Conservation (phyloP, 2,797 vertebrate genomes). For the Danio kyathit region DNA sequence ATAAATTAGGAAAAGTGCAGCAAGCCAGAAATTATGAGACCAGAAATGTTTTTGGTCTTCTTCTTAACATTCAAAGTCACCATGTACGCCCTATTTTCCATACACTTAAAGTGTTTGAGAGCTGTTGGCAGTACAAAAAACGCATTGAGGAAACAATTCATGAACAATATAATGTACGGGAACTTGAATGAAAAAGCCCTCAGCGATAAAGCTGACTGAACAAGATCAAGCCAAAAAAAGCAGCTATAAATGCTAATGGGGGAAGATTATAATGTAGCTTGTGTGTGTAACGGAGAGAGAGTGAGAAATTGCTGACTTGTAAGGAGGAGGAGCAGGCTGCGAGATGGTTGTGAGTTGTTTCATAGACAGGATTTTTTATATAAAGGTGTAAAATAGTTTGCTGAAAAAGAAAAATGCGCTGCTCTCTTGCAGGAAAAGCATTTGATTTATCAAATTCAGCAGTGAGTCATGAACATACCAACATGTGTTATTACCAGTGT, state of each 20-base stretch:
- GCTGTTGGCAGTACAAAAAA: background rate
- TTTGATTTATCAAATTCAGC: slow-evolving; percentile 37
- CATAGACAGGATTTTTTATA: background rate
- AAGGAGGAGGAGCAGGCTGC: background rate
- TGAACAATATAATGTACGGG: background rate
- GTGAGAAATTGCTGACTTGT: slow-evolving; percentile 50
- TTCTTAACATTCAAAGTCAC: background rate
- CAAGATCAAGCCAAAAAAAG: slow-evolving; percentile 3
- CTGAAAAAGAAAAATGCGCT: slow-evolving; percentile 1
- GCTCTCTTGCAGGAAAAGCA: background rate
- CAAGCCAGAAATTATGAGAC: slow-evolving; percentile 57
- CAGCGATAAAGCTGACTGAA: background rate
- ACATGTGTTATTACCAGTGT: background rate
- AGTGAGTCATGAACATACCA: background rate
- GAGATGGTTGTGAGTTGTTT: slow-evolving; percentile 10
- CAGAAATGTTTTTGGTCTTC: background rate
- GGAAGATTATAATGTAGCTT: background rate
- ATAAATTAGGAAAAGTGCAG: background rate
- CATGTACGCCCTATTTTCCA: background rate
- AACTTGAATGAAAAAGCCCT: background rate
- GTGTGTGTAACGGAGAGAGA: slow-evolving; percentile 32
- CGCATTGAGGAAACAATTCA: background rate
- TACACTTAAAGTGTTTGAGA: background rate
- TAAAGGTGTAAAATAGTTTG: slow-evolving; percentile 18
- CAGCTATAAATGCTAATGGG: slow-evolving; percentile 1